Evolutionary conservation across 2,888 invertebrate species (phyloP).

Genomic region (Pogonocherus hispidulus): DNA sequence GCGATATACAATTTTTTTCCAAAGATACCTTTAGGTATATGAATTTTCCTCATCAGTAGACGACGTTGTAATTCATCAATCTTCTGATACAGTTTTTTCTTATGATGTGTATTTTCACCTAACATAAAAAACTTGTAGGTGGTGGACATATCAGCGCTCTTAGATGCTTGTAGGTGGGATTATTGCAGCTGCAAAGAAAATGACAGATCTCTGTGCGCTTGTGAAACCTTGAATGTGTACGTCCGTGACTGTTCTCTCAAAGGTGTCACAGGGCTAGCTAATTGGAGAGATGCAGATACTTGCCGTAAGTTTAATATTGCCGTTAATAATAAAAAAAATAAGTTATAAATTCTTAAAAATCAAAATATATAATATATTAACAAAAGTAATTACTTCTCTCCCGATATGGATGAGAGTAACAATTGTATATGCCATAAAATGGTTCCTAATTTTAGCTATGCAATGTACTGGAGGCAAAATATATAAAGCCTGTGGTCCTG

Average conservation of each 20-base stretch:
- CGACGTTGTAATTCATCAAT: too few species aligned
- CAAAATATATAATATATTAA: too few species aligned
- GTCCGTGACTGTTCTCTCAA: conserved; percentile 82
- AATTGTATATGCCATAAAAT: too few species aligned
- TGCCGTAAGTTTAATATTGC: conserved; percentile 89
- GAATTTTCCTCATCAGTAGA: too few species aligned
- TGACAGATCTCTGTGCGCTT: conserved; percentile 79
- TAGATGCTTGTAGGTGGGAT: conserved; percentile 85
- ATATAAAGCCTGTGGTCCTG: conserved; percentile 84
- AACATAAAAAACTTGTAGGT: conserved; percentile 46
- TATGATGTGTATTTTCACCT: too few species aligned
- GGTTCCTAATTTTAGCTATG: conserved; percentile 78
- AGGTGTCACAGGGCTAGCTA: conserved; percentile 74
- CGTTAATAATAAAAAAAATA: too few species aligned
- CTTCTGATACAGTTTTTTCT: too few species aligned
- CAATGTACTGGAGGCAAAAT: conserved; percentile 81
- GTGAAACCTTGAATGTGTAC: conserved; percentile 82
- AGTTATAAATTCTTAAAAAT: too few species aligned
- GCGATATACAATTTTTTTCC: too few species aligned
- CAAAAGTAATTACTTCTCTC: too few species aligned
- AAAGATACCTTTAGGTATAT: too few species aligned
- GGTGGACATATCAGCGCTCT: conserved; percentile 76
- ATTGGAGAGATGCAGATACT: conserved; percentile 84
- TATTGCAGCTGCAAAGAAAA: conserved; percentile 76
- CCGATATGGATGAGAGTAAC: too few species aligned